phyloP scores from a whole-genome alignment of 2,113 vertebrate species.

The Chamaetylas fuelleborni region DNA sequence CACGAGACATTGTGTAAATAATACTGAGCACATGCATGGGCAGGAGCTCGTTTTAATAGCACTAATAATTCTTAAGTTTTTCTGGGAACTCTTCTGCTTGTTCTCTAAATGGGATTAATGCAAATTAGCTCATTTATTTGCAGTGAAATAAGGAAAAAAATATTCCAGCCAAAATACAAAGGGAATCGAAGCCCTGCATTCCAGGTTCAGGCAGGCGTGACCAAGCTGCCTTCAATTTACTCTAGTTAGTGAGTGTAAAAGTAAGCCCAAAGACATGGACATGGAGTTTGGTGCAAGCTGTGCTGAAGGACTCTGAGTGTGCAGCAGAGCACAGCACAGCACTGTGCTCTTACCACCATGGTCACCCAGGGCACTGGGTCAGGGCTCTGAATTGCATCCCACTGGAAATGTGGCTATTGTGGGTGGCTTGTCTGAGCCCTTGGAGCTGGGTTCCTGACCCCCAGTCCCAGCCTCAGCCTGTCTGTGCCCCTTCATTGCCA shows the following conservation, averaged over 20 bases:
- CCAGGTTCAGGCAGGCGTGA: conserved; percentile 60
- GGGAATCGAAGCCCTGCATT: conserved; percentile 39
- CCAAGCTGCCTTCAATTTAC: conserved; percentile 61
- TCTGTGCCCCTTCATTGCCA: conserved; percentile 41
- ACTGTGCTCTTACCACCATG: background rate
- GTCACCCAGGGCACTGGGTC: background rate
- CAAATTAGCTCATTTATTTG: conserved; percentile 64
- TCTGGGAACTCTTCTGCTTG: conserved; percentile 27
- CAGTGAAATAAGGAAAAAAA: background rate
- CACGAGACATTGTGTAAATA: background rate
- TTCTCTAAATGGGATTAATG: conserved; percentile 45
- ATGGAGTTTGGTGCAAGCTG: background rate
- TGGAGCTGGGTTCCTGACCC: background rate
- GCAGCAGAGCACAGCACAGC: background rate
- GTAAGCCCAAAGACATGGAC: conserved; percentile 45
- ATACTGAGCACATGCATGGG: background rate
- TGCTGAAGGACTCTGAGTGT: background rate
- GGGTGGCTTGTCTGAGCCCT: background rate
- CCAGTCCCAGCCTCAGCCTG: background rate
- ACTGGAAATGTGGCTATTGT: background rate
- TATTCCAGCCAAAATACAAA: conserved; percentile 30
- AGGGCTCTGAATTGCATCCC: background rate
- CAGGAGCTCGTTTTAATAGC: conserved; percentile 8
- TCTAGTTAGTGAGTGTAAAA: conserved; percentile 6
- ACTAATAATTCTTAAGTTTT: conserved; percentile 37